phyloP scores from a whole-genome alignment of 2,113 vertebrate species.

The Sakesphorus luctuosus region DNA sequence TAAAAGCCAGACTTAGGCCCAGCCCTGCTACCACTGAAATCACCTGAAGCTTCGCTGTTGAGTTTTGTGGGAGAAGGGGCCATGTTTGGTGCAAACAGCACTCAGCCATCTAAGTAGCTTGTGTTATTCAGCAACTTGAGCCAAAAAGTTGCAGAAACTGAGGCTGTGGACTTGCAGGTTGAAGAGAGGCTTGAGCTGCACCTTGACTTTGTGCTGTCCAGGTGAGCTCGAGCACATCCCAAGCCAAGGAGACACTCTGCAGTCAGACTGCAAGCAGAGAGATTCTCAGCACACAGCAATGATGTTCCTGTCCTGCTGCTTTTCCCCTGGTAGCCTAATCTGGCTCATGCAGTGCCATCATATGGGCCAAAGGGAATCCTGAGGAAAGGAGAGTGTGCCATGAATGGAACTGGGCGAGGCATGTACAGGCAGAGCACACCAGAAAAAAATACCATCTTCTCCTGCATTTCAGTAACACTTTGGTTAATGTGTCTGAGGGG shows the following conservation, averaged over 20 bases:
- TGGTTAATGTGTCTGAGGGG: background rate
- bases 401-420: background rate
- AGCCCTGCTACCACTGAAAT: background rate
- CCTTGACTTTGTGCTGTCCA: background rate
- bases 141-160: background rate
- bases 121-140: background rate
- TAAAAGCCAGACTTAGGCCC: background rate
- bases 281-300: background rate
- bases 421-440: background rate
- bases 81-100: background rate
- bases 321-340: background rate
- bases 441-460: background rate
- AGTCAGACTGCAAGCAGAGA: background rate
- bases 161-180: background rate
- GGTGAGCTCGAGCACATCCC: fast-evolving
- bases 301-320: background rate
- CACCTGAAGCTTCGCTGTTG: background rate
- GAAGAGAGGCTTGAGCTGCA: background rate
- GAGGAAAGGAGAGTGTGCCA: background rate
- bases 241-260: background rate
- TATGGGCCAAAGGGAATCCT: background rate
- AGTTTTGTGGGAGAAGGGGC: background rate
- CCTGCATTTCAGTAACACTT: background rate
- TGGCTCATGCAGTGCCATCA: background rate
- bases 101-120: fast-evolving